Evolutionary conservation across 1,140 invertebrate genomes (phyloP).

Genomic region (Panagrolaimus sp.): DNA sequence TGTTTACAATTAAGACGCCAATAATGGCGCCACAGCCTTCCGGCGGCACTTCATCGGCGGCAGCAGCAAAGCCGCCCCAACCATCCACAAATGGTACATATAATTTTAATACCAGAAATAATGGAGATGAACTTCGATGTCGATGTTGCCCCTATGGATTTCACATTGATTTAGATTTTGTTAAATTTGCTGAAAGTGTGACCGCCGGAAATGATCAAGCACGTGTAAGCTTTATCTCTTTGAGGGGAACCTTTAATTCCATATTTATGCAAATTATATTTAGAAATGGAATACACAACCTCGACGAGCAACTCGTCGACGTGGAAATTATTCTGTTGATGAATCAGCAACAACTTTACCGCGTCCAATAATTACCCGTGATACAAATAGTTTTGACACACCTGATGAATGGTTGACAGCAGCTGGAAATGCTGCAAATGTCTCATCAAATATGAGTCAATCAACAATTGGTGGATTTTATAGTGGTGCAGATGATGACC

Average conservation of each 20-base stretch:
- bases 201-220: slow-evolving; percentile 39
- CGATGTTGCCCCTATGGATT: slow-evolving; percentile 62
- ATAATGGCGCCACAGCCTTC: background rate
- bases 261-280: background rate
- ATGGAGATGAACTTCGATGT: slow-evolving; percentile 39
- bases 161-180: slow-evolving; percentile 62
- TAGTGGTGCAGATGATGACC: background rate
- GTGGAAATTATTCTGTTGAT: background rate
- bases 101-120: slow-evolving; percentile 62
- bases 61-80: slow-evolving; percentile 70
- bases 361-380: background rate
- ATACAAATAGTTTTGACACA: background rate
- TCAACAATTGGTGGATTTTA: background rate
- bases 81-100: slow-evolving; percentile 35
- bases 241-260: background rate
- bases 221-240: slow-evolving; percentile 22
- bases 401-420: background rate
- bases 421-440: no score
- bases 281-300: slow-evolving; percentile 1
- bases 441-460: background rate
- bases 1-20: background rate
- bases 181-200: slow-evolving; percentile 59
- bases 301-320: background rate
- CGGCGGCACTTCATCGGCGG: slow-evolving; percentile 63
- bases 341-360: background rate